Base-by-base conservation (phyloP, 2,797 vertebrate species). In the Eptatretus atami region DNA sequence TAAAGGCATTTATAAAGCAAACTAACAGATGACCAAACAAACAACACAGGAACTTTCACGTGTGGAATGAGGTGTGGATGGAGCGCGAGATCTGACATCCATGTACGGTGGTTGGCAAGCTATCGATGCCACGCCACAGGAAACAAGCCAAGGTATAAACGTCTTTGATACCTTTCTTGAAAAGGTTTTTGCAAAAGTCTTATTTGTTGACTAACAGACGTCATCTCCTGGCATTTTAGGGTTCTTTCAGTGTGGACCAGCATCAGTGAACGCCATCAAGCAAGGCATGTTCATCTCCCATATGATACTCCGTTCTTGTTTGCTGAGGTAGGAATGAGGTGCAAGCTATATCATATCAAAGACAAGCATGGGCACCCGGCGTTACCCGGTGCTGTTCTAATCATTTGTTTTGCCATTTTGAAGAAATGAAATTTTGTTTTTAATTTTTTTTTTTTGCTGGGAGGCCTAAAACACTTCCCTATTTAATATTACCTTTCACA, bases 191-290 rank as follows among this genome's bases (percentile, higher is more conserved):
- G 31, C 31, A 24, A 15, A 9, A 6, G 55, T 11, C 1, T 14
- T 60, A 9, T 60, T 60, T 60, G 4, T 60, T 19, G 19, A 60
- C 31, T 44, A 44, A 44, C 31, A 3, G 31, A 44, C 31, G 31
- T 44, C 31, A 44, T 8, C 4, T 8, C 31, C 31, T 44, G 31
- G 6, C 31, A 44, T 44, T 44, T 9, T 24, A 61, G 57, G 57
- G 9, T 24, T 61, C 57, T n/a, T 61, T n/a, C 57, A 12, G 57
- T 61, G 57, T 24, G 57, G 57, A 5, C 65, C 71, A 1, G 65
- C 64, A 13, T 25, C 57, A 11, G n/a, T n/a, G 57, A 25, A n/a
- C 9, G 57, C 57, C 10, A 25, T 61, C 57, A 61, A 61, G 57
- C n/a, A 61, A n/a, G 57, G 9, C 57, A 61, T 25, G 57, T 61